Evolutionary conservation across 2,113 vertebrate species (phyloP).

Genomic region (Vulpes ferrilata): DNA sequence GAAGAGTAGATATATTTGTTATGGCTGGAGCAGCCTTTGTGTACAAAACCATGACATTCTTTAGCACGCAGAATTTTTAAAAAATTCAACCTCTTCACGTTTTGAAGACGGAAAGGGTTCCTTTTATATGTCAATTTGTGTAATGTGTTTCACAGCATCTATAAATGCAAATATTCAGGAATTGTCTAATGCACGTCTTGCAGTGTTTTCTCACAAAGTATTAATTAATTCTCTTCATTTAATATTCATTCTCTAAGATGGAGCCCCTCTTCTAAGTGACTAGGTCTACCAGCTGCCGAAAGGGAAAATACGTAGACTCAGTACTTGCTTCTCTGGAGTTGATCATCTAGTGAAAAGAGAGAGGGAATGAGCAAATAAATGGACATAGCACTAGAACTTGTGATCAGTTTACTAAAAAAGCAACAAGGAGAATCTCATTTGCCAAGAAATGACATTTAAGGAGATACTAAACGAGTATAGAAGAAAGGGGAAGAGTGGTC

Average conservation of each 20-base stretch:
- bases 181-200: not conserved
- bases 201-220: not conserved
- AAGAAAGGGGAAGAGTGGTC: not conserved
- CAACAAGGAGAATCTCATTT: not conserved
- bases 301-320: not conserved
- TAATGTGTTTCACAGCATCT: conserved; percentile 3
- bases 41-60: conserved; percentile 38
- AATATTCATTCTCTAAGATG: not conserved
- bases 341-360: not conserved
- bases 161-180: conserved; percentile 38
- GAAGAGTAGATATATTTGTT: conserved; percentile 47
- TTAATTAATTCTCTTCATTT: conserved; percentile 16
- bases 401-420: not conserved
- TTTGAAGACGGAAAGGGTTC: not conserved
- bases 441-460: not conserved
- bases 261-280: not conserved
- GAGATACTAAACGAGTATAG: not conserved
- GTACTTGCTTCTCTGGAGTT: not conserved
- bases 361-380: not conserved
- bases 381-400: not conserved
- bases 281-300: not conserved
- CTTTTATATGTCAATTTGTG: not conserved
- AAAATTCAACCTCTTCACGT: not conserved
- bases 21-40: not conserved
- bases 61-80: not conserved